Evolutionary conservation across 2,113 vertebrate species (phyloP).

Genomic region (Platycercus adscitus): DNA sequence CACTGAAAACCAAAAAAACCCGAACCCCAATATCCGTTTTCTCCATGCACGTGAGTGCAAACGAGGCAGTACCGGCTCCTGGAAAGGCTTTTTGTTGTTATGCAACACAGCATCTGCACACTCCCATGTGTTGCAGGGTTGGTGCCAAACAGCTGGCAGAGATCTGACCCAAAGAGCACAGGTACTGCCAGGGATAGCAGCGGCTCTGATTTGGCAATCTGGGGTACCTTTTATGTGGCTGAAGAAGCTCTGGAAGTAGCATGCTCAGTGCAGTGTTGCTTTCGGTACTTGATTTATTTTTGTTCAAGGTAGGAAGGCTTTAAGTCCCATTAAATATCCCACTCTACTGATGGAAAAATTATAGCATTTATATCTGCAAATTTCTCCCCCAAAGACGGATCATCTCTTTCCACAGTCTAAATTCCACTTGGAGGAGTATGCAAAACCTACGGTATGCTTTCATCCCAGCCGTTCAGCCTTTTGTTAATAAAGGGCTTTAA

Average conservation of each 20-base stretch:
- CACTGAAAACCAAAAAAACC: background rate
- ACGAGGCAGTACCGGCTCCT: background rate
- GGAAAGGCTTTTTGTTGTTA: background rate
- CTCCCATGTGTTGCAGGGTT: background rate
- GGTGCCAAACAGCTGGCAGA: background rate
- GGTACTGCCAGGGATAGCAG: background rate
- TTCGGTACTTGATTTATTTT: background rate
- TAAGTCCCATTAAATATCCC: background rate
- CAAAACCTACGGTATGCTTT: accelerated
- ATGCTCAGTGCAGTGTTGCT: background rate
- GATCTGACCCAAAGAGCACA: background rate
- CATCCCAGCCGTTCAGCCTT: background rate
- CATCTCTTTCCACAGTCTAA: background rate
- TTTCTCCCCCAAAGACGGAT: background rate
- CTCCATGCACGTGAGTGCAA: background rate
- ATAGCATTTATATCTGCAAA: accelerated
- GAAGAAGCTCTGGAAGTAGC: background rate
- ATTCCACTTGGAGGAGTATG: background rate
- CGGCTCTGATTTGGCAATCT: background rate
- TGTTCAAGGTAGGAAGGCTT: background rate
- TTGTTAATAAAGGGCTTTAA: background rate
- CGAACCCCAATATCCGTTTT: background rate
- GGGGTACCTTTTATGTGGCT: background rate
- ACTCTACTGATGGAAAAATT: background rate
- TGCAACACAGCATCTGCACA: background rate